Conservation (phyloP, 2,888 invertebrate genomes). For the Branchinecta sandiegonensis region DNA sequence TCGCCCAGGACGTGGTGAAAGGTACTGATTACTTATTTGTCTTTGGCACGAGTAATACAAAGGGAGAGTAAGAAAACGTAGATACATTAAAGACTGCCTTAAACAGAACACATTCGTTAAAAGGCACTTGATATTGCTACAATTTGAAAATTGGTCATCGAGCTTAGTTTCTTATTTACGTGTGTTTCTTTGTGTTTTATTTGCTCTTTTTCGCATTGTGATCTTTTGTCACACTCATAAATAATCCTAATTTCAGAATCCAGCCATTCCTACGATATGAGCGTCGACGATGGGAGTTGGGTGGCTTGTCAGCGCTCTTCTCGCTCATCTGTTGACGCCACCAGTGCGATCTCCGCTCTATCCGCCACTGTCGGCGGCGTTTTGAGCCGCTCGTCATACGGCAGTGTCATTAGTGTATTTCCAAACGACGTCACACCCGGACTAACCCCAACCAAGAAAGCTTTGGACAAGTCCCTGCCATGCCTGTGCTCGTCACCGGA, state of each 20-base stretch:
- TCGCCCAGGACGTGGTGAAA: no score
- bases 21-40: no score
- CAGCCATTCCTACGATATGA: conserved; percentile 48
- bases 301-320: conserved; percentile 50
- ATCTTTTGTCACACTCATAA: no score
- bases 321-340: conserved; percentile 62
- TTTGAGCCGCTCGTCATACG: conserved; percentile 58
- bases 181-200: no score
- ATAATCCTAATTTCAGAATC: conserved; percentile 39
- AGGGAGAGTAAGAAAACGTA: no score
- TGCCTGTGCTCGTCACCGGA: conserved; percentile 41
- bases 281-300: conserved; percentile 53
- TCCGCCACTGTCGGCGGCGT: conserved; percentile 59
- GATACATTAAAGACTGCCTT: no score
- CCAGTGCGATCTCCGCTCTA: conserved; percentile 65
- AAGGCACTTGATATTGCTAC: no score
- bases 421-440: conserved; percentile 17
- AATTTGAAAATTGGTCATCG: no score
- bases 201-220: no score
- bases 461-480: conserved; percentile 27
- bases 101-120: no score
- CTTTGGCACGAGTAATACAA: no score
- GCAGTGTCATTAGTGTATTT: conserved; percentile 34
- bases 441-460: conserved; percentile 4
- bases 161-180: no score